phyloP scores from a whole-genome alignment of 2,113 vertebrate genomes.

The Upupa epops region DNA sequence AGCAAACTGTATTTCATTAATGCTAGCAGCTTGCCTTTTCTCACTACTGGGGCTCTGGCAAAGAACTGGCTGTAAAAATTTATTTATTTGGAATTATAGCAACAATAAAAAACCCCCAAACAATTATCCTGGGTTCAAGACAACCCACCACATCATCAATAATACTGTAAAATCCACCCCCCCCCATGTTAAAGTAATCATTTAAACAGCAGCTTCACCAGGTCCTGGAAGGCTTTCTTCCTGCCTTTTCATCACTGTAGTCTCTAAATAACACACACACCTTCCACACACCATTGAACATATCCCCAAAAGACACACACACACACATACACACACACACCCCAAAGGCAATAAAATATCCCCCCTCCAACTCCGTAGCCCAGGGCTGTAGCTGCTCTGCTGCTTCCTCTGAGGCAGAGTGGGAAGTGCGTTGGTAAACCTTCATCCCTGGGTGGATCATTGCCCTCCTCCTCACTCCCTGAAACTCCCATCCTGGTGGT shows the following conservation, averaged over 20 bases:
- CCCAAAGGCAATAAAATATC: neutral
- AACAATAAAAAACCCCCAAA: neutral
- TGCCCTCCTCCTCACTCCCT: neutral
- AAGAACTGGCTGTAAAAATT: neutral
- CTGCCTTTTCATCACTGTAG: neutral
- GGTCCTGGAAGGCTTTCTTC: neutral
- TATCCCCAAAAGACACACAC: neutral
- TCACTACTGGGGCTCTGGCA: neutral
- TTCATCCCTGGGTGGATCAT: fast-evolving
- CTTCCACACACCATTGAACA: neutral
- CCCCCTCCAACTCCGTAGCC: neutral
- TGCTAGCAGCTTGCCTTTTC: neutral
- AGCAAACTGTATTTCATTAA: neutral
- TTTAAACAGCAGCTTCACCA: neutral
- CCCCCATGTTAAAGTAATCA: neutral
- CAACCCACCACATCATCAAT: neutral
- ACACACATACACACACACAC: too few relatives aligned
- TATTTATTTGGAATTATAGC: neutral
- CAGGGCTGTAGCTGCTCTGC: fast-evolving
- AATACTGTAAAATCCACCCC: neutral
- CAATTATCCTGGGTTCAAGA: neutral
- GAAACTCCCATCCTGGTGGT: neutral
- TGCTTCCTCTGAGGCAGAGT: neutral
- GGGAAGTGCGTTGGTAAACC: neutral
- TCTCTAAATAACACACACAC: neutral